Conservation (phyloP, 30 jellyfish, hydroid and myxozoan species). For the Morbakka virulenta region DNA sequence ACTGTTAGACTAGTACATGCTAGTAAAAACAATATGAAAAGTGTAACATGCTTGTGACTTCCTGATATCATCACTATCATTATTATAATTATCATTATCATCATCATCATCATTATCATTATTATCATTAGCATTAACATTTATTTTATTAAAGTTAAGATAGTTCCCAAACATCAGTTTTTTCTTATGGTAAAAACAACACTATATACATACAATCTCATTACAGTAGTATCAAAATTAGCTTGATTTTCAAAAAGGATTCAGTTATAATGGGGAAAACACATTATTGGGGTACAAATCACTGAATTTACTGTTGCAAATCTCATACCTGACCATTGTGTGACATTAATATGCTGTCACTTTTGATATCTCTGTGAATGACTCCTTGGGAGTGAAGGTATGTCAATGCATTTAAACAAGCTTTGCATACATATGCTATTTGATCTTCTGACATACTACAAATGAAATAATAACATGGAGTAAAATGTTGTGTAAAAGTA, state of each 20-base stretch:
- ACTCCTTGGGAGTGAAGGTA: slow-evolving; percentile 97
- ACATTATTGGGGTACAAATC: too few relatives aligned
- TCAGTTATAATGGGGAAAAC: too few relatives aligned
- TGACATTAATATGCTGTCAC: slow-evolving; percentile 95
- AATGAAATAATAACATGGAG: background rate
- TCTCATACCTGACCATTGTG: slow-evolving; percentile 89
- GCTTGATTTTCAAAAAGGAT: too few relatives aligned
- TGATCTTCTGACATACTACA: slow-evolving; percentile 80
- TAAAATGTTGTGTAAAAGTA: background rate
- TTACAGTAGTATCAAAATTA: too few relatives aligned
- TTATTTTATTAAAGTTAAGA: background rate
- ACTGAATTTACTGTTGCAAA: too few relatives aligned
- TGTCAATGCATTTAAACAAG: slow-evolving; percentile 89
- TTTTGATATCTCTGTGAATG: slow-evolving; percentile 95
- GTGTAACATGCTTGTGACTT: too few relatives aligned
- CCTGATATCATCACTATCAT: background rate
- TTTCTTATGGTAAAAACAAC: too few relatives aligned
- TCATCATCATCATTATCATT: background rate
- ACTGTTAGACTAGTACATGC: too few relatives aligned
- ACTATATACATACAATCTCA: too few relatives aligned
- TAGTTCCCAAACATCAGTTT: too few relatives aligned
- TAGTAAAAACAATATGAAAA: too few relatives aligned
- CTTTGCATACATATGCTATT: slow-evolving; percentile 83
- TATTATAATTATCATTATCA: background rate
- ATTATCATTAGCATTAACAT: background rate